These are phyloP conservation scores for Parnassius smintheus DNA, from an alignment of 2,888 invertebrate genomes.

Conservation along the genomic window DNA sequence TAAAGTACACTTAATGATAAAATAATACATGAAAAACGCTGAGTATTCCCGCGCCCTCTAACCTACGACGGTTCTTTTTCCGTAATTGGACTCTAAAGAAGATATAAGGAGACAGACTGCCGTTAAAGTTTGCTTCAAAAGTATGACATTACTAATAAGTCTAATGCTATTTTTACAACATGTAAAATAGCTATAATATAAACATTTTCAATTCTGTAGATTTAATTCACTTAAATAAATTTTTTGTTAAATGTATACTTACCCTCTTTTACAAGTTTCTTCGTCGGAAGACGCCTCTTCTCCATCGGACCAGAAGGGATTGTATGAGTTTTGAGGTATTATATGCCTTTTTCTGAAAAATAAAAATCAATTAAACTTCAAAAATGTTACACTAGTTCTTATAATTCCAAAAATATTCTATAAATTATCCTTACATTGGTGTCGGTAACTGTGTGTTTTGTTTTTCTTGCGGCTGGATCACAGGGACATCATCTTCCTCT, in stretches of 20 bases:
- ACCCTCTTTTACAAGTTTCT: slow-evolving; percentile 59
- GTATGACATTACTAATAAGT: no score
- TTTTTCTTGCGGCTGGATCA: slow-evolving; percentile 50
- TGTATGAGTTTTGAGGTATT: slow-evolving; percentile 84
- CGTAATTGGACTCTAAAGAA: no score
- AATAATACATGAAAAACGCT: no score
- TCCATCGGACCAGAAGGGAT: slow-evolving; percentile 88
- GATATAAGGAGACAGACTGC: no score
- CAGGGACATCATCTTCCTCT: slow-evolving; percentile 76
- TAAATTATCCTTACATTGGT: slow-evolving; percentile 47
- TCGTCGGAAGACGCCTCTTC: slow-evolving; percentile 83
- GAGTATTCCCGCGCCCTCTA: no score
- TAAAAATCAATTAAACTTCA: slow-evolving; percentile 28
- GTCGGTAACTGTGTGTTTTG: slow-evolving; percentile 43
- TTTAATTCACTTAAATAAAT: slow-evolving; percentile 5
- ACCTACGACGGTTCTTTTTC: no score
- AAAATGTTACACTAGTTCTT: not conserved
- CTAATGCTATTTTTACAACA: no score
- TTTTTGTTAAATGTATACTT: slow-evolving; percentile 20
- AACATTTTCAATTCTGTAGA: no score
- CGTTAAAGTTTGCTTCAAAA: no score
- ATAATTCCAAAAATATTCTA: not conserved
- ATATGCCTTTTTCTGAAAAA: slow-evolving; percentile 69
- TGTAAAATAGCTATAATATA: no score
- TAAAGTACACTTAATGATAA: no score